Evolutionary conservation across 1,140 invertebrate species (phyloP), one percentile per base, ranked within the genome.

Genomic region (Brachionus rotundiformis): DNA sequence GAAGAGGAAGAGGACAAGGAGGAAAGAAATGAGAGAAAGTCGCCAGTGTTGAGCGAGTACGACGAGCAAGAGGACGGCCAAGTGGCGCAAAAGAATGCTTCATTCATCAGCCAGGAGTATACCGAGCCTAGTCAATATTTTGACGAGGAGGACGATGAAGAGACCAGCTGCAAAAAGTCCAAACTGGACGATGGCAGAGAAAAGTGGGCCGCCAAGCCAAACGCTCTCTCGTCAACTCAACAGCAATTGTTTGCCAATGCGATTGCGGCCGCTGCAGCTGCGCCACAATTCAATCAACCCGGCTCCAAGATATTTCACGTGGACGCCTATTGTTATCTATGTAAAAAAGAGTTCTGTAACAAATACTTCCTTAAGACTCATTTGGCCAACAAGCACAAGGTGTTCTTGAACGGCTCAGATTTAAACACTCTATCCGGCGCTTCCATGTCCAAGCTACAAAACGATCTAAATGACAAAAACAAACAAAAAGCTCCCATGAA

Each of bases 291-390:
- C 8, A 31, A 7, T 29, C 75, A 47, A 11, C 16, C 73, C 6
- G 47, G 47, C 25, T 76, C 73, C 11, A 79, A 79, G 59, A 79
- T 79, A 79, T 79, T 79, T 63, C 76, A 79, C 25, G 76, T 79
- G 8, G 95, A 96, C 88, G 95, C 94, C 3, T 98, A 96, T 86
- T 97, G 95, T 87, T 89, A 89, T 80, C 83, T 91, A 33, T 92
- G 91, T 86, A 86, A 89, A 79, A 87, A 89, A 82, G 90, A 91
- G 83, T 90, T 91, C 83, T 90, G 90, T 65, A 89, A 88, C 82
- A 88, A 88, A 81, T 88, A 88, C 82, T 88, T 88, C 80, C 83
- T 88, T n/a, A 23, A 47, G n/a, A 82, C 81, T n/a, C 81, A 82
- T 44, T 71, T 82, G 36, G 81, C 63, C 13, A 82, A 82, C 29